Evolutionary conservation across 1,140 invertebrate genomes (phyloP).

Genomic region (Odontomachus brunneus): DNA sequence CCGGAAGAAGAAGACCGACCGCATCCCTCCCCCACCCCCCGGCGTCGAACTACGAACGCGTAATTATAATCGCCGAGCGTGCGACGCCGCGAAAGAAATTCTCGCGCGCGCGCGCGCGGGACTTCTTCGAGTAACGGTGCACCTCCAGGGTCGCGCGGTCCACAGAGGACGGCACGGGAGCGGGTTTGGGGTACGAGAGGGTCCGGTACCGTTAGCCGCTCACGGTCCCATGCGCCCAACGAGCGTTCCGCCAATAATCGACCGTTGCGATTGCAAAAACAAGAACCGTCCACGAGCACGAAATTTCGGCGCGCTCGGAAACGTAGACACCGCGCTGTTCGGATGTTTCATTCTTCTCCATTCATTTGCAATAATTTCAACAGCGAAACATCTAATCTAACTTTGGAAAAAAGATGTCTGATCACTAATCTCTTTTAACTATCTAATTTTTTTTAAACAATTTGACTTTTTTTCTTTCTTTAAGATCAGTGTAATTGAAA

Average conservation of each 20-base stretch:
- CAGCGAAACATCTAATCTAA: too few relatives aligned
- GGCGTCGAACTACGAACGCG: slow-evolving; percentile 35
- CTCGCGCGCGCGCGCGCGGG: not conserved
- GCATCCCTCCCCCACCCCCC: not conserved
- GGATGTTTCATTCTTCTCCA: too few relatives aligned
- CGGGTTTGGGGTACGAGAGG: slow-evolving; percentile 49
- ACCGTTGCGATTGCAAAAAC: slow-evolving; percentile 29
- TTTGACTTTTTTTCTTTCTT: too few relatives aligned
- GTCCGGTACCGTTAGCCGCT: slow-evolving; percentile 66
- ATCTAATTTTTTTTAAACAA: too few relatives aligned
- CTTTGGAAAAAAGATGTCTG: too few relatives aligned
- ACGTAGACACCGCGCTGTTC: too few relatives aligned
- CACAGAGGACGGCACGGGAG: not conserved
- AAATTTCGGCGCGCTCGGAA: not conserved
- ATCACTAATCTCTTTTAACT: too few relatives aligned
- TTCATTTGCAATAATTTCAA: too few relatives aligned
- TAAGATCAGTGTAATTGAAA: too few relatives aligned
- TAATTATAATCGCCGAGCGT: slow-evolving; percentile 27
- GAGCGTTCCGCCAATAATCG: slow-evolving; percentile 34
- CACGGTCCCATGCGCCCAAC: slow-evolving; percentile 53
- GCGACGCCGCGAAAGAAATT: slow-evolving; percentile 42
- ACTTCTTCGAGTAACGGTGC: slow-evolving; percentile 52
- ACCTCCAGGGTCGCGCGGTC: slow-evolving; percentile 46
- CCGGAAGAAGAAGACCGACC: slow-evolving; percentile 39
- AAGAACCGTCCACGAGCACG: not conserved